Evolutionary conservation across 2,113 vertebrate genomes (phyloP).

Genomic region (Pipa parva): DNA sequence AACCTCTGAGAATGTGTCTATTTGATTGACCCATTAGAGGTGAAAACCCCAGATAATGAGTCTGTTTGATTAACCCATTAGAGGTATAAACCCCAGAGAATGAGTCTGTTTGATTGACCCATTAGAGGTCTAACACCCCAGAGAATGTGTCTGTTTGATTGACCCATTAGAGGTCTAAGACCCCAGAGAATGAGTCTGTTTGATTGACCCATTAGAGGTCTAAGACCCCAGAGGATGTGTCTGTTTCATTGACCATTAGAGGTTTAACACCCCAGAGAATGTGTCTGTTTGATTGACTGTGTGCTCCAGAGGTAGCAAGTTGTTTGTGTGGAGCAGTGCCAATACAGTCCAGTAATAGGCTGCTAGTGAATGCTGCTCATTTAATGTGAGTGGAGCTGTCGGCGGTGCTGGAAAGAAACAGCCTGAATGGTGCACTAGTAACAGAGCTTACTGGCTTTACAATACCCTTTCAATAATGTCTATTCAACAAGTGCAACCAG

Average conservation of each 20-base stretch:
- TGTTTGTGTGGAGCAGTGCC: slow-evolving; percentile 17
- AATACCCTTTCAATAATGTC: slow-evolving; percentile 35
- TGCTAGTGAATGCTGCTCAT: slow-evolving; percentile 27
- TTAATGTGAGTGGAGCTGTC: slow-evolving; percentile 34
- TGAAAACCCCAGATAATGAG: no score
- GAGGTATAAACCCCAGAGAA: no score
- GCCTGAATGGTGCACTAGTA: slow-evolving; percentile 12
- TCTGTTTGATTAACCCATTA: no score
- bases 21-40: neutral
- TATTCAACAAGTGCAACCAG: slow-evolving; percentile 40
- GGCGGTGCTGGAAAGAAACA: slow-evolving; percentile 31
- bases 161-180: neutral
- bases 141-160: no score
- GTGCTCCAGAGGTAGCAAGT: slow-evolving; percentile 28
- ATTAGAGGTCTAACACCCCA: no score
- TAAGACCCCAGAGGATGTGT: no score
- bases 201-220: no score
- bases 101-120: no score
- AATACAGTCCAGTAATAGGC: slow-evolving; percentile 25
- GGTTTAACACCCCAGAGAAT: slow-evolving; percentile 34
- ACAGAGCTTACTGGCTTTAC: slow-evolving; percentile 26
- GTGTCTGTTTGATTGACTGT: slow-evolving; percentile 30
- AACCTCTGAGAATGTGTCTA: no score
- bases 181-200: no score
- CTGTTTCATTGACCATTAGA: no score